Conservation (phyloP, 1,140 invertebrate genomes). For the Metaphire vulgaris region DNA sequence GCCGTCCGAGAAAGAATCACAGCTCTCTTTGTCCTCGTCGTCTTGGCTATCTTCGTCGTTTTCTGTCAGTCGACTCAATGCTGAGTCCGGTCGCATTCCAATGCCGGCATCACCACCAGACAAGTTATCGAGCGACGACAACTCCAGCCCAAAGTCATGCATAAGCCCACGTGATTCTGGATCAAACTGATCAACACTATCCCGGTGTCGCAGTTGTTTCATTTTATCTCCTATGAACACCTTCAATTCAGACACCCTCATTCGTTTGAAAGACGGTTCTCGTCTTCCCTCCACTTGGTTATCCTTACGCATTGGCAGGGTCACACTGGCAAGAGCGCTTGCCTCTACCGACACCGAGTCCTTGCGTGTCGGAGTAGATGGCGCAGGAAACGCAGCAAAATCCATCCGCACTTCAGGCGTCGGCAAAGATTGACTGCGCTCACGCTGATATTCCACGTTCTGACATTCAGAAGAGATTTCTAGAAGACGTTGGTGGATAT, state of each 20-base stretch:
- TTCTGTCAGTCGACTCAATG: slow-evolving; percentile 31
- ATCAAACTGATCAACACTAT: slow-evolving; percentile 24
- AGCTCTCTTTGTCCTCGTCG: slow-evolving; percentile 19
- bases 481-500: slow-evolving; percentile 53
- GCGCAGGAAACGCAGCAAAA: background rate
- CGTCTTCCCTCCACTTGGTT: slow-evolving; percentile 24
- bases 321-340: background rate
- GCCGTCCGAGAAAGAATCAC: slow-evolving; percentile 28
- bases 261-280: slow-evolving; percentile 44
- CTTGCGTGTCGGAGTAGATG: slow-evolving; percentile 3
- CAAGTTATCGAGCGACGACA: background rate
- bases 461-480: slow-evolving; percentile 61
- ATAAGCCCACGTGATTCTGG: slow-evolving; percentile 1
- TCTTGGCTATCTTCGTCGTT: slow-evolving; percentile 30
- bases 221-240: slow-evolving; percentile 33
- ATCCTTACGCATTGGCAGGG: background rate
- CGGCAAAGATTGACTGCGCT: slow-evolving; percentile 82
- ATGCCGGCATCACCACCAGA: slow-evolving; percentile 27
- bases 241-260: slow-evolving; percentile 39
- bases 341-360: slow-evolving; percentile 19
- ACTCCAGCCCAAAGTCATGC: background rate
- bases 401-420: slow-evolving; percentile 81
- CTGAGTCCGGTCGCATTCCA: slow-evolving; percentile 33
- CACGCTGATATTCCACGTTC: slow-evolving; percentile 64
- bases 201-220: slow-evolving; percentile 6